These are phyloP conservation scores for Melozone crissalis DNA, from an alignment of 2,113 vertebrate species.

Conservation along the genomic window DNA sequence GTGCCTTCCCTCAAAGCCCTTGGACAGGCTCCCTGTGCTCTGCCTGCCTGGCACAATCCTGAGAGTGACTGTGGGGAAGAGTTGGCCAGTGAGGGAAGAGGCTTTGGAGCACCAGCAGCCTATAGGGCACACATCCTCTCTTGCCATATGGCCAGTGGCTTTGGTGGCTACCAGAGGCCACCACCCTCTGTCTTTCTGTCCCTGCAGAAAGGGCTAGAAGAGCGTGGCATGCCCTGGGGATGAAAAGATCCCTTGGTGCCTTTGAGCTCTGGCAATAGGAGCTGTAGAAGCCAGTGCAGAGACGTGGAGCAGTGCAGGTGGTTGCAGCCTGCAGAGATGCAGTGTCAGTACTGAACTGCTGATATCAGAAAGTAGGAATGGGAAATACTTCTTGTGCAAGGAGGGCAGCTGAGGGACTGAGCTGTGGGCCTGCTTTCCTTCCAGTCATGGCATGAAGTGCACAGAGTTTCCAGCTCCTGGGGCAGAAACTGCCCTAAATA, in stretches of 20 bases:
- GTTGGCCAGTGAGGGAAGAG: background rate
- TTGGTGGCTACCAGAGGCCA: background rate
- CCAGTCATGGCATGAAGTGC: background rate
- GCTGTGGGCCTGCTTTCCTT: background rate
- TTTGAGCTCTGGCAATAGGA: background rate
- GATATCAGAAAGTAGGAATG: background rate
- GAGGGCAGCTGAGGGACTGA: background rate
- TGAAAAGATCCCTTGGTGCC: background rate
- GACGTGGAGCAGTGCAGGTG: background rate
- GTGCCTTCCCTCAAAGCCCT: constrained; percentile 64
- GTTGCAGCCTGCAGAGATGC: background rate
- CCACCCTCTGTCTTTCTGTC: background rate
- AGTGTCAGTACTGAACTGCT: background rate
- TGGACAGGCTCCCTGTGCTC: constrained; percentile 58
- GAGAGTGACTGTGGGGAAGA: background rate
- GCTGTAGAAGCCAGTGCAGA: background rate
- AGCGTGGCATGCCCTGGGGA: background rate
- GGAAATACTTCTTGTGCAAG: background rate
- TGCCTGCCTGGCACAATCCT: constrained; percentile 63
- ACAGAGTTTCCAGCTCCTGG: background rate
- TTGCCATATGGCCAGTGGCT: background rate
- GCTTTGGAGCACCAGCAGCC: background rate
- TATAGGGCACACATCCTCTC: background rate
- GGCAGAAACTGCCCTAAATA: background rate
- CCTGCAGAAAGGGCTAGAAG: background rate